Base-by-base conservation (phyloP, 2,797 vertebrate species). In the Ptychadena robeensis region DNA sequence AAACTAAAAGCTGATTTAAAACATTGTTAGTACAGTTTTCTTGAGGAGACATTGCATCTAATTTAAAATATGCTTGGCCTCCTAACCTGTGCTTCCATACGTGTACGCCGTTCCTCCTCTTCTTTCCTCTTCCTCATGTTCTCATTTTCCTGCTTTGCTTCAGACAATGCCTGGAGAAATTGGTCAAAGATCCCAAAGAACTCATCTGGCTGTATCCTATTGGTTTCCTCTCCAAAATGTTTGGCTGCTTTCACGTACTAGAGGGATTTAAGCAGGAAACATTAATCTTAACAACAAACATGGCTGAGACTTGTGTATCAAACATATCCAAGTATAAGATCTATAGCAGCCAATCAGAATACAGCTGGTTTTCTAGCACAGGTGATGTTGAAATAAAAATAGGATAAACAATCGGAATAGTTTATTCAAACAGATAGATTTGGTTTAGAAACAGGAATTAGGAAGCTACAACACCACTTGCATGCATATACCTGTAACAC, bases 121-220 rank as follows among this genome's bases (percentile, higher is more conserved):
- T 99, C 98, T 86, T 99, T 99, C 86, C 92, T 96, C 86, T 89
- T 96, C 22, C 96, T 94, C 88, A 98, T 95, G 92, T 99, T 99
- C 89, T 99, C 97, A 0, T 99, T 99, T 91, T 99, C 98, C 91
- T 99, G 97, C 86, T 96, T 96, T 77, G 98, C 97, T 87, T 99
- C 97, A 0, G 91, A 68, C 83, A 99, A 96, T 0, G 97, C 96
- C 90, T 98, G 97, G 88, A 99, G 94, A 91, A 99, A 99, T 89
- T 98, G 97, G 90, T 99, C 98, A 0, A 99, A 99, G 88, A 99
- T 97, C 85, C 98, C 97, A 2, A 99, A 99, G 94, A 99, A 99
- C 92, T 99, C 98, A 0, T 99, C 97, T 0, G 98, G 98, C 90
- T 99, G 98, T 86, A 97, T 96, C 92, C 95, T 98, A 69, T 91